Conservation (phyloP, 2,888 invertebrate species). For the Cheilosia scutellata region DNA sequence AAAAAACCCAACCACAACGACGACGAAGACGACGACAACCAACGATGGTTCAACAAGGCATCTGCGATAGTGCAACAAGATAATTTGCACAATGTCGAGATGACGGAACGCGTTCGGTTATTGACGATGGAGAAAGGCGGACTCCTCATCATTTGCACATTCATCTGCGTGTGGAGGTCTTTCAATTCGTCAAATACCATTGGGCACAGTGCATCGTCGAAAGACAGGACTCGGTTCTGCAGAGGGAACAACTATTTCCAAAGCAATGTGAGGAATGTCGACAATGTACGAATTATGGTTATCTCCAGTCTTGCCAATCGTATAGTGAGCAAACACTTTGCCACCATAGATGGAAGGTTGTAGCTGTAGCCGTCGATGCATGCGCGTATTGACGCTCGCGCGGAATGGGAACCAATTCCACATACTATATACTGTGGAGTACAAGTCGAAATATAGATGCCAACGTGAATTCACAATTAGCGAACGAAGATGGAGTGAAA, state of each 20-base stretch:
- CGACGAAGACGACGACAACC: constrained; percentile 39
- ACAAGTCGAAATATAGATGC: constrained; percentile 7
- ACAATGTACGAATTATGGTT: constrained; percentile 65
- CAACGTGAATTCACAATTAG: constrained; percentile 55
- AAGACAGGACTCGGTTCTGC: not conserved
- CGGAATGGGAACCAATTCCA: constrained; percentile 57
- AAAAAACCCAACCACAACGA: constrained; percentile 5
- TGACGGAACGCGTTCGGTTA: constrained; percentile 4
- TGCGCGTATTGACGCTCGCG: constrained; percentile 10
- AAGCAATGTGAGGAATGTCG: constrained; percentile 59
- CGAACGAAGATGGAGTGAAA: constrained; percentile 21
- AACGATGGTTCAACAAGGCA: constrained; percentile 71
- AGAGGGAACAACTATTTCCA: constrained; percentile 30
- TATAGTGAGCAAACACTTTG: constrained; percentile 49
- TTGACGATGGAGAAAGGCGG: constrained; percentile 33
- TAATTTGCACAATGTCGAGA: constrained; percentile 64
- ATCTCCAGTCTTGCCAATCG: constrained; percentile 48
- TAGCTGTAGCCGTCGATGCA: constrained; percentile 4
- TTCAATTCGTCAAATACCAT: constrained; percentile 71
- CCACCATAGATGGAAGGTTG: constrained; percentile 62
- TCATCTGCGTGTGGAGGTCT: constrained; percentile 61
- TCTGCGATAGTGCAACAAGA: constrained; percentile 71
- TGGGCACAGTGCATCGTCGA: not conserved
- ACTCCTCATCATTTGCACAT: constrained; percentile 53
- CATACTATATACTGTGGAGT: constrained; percentile 6